phyloP scores from a whole-genome alignment of 1,140 invertebrate genomes.

The Portunus trituberculatus region DNA sequence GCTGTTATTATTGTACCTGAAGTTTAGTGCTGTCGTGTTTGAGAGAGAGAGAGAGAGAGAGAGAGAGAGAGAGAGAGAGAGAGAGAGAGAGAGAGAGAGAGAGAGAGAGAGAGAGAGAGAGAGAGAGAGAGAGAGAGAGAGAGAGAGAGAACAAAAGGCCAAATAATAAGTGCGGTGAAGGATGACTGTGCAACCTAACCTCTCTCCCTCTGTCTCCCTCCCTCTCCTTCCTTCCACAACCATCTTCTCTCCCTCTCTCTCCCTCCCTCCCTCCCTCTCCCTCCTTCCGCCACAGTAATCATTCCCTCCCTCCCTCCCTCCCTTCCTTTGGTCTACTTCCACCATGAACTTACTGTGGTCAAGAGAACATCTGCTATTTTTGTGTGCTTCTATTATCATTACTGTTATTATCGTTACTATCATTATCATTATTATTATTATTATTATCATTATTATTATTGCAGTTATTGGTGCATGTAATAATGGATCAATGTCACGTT shows the following conservation, averaged over 20 bases:
- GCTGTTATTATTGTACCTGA: no score
- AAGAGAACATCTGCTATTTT: background rate
- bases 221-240: background rate
- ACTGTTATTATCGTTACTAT: background rate
- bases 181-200: background rate
- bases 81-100: no score
- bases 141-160: background rate
- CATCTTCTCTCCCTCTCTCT: background rate
- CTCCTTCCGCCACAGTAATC: no score
- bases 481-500: no score
- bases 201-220: background rate
- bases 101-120: no score
- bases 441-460: slow-evolving; percentile 12
- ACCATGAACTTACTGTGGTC: background rate
- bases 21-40: no score
- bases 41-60: no score
- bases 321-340: background rate
- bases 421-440: background rate
- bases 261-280: no score
- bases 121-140: no score
- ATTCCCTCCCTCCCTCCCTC: no score
- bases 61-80: no score
- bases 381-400: background rate
- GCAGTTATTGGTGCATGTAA: background rate
- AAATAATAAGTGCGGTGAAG: slow-evolving; percentile 23